Percentiles rank a stretch among this genome's conserved stretches.
Conservation (phyloP, 2,888 invertebrate genomes). For the Epinotia nisella region DNA sequence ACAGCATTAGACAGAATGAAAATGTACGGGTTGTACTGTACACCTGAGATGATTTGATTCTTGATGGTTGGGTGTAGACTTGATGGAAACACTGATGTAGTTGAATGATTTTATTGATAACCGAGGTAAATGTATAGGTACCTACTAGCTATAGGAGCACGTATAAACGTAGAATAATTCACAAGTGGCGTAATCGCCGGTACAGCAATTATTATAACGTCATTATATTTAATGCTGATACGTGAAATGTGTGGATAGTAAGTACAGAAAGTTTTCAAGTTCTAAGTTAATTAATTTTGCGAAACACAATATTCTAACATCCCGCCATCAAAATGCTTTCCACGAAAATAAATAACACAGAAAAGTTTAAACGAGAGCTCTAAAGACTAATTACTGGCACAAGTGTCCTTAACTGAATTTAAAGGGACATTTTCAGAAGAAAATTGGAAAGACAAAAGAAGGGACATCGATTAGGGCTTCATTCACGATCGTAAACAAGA, state of each 20-base stretch:
- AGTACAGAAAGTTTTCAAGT: no score
- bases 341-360: constrained; percentile 45
- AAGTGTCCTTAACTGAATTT: constrained; percentile 49
- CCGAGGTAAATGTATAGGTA: no score
- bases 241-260: no score
- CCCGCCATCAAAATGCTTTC: constrained; percentile 21
- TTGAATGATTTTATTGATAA: no score
- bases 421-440: constrained; percentile 32
- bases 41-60: no score
- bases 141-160: no score
- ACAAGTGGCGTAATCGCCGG: no score
- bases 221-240: no score
- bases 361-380: constrained; percentile 53
- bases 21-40: constrained; percentile 44
- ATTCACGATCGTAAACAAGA: constrained; percentile 40
- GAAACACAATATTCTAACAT: constrained; percentile 27
- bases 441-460: constrained; percentile 36
- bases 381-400: constrained; percentile 55
- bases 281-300: constrained; percentile 30
- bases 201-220: no score
- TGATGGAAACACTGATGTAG: no score
- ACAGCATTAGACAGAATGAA: constrained; percentile 53
- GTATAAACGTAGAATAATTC: no score
- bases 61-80: no score
- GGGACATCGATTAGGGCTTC: constrained; percentile 42